Conservation (phyloP, 1,140 invertebrate species). For the Mesaphorura yosii region DNA sequence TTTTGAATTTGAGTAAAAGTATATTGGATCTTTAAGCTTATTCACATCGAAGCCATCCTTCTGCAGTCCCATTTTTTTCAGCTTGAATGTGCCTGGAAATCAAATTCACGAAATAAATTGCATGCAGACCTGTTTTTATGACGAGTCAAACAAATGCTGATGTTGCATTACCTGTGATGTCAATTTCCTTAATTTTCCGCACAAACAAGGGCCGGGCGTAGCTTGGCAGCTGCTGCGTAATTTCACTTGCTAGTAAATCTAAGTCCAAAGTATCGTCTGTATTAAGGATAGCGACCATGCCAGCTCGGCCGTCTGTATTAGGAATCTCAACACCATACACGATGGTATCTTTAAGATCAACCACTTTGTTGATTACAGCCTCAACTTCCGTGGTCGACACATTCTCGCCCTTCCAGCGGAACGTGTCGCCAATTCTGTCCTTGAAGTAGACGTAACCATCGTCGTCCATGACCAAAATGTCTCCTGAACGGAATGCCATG, state of each 20-base stretch:
- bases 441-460: constrained; percentile 52
- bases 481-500: constrained; percentile 49
- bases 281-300: constrained; percentile 84
- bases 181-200: constrained; percentile 39
- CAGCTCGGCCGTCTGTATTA: constrained; percentile 48
- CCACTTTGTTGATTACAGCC: constrained; percentile 75
- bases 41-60: constrained; percentile 78
- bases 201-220: constrained; percentile 83
- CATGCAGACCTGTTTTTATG: no score
- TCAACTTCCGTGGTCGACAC: constrained; percentile 88
- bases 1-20: constrained; percentile 49
- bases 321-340: constrained; percentile 62
- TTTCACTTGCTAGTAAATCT: constrained; percentile 45
- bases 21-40: constrained; percentile 62
- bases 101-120: no score
- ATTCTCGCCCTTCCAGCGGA: constrained; percentile 93
- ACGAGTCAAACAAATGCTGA: constrained; percentile 37
- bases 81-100: constrained; percentile 71
- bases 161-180: constrained; percentile 34
- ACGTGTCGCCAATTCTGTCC: constrained; percentile 50
- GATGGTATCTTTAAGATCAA: constrained; percentile 71
- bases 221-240: constrained; percentile 57
- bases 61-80: constrained; percentile 81
- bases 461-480: constrained; percentile 42
- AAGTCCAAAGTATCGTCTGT: constrained; percentile 56